These are phyloP conservation scores for Zosterops borbonicus DNA, from an alignment of 2,113 vertebrate species.

Conservation along the genomic window DNA sequence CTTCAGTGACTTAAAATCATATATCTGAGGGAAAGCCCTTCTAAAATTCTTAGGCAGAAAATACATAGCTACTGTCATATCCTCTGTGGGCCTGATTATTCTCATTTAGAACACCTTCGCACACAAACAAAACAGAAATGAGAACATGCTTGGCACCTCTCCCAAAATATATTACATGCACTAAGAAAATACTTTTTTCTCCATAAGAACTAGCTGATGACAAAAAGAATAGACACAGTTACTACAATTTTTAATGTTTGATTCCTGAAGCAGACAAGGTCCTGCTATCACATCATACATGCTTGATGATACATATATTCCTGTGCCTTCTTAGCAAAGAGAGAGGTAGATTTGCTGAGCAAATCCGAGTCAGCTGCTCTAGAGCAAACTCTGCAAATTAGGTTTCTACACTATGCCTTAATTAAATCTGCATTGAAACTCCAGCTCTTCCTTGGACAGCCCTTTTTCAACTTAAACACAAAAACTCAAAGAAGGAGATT, in stretches of 20 bases:
- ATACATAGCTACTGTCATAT: not conserved
- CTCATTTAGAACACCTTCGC: not conserved
- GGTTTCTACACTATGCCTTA: not conserved
- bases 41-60: not conserved
- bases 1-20: not conserved
- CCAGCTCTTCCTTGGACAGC: fast-evolving
- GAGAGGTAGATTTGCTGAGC: not conserved
- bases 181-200: not conserved
- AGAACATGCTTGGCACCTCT: not conserved
- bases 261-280: not conserved
- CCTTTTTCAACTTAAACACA: not conserved
- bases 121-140: not conserved
- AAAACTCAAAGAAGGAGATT: not conserved
- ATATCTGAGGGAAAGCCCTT: not conserved
- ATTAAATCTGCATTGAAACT: not conserved
- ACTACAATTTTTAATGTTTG: not conserved
- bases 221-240: not conserved
- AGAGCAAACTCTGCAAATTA: not conserved
- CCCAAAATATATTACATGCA: not conserved
- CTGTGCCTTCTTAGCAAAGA: not conserved
- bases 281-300: not conserved
- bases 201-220: not conserved
- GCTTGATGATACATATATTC: not conserved
- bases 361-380: not conserved
- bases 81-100: not conserved